These are phyloP conservation scores for Calephelis nemesis DNA, from an alignment of 1,140 invertebrate genomes.

Conservation along the genomic window DNA sequence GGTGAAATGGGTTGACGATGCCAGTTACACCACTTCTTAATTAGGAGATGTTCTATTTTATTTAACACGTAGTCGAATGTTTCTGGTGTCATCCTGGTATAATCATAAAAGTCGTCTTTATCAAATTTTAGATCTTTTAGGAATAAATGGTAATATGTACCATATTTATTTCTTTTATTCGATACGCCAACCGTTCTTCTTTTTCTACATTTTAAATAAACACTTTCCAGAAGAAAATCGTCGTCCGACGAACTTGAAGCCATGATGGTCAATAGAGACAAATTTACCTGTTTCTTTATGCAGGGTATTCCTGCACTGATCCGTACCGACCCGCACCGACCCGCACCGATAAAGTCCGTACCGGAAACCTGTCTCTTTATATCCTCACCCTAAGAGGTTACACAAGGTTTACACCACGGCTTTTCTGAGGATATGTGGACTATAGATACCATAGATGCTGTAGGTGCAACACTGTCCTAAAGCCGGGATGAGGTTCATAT, in stretches of 20 bases:
- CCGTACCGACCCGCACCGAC: not conserved
- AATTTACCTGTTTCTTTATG: too few species aligned
- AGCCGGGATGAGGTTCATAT: too few species aligned
- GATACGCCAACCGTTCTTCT: conserved; percentile 3
- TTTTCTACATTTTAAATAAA: conserved; percentile 4
- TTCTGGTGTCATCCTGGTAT: conserved; percentile 6
- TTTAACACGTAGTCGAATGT: conserved; percentile 1
- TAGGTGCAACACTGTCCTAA: too few species aligned
- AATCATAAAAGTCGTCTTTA: not conserved
- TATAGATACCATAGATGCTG: too few species aligned
- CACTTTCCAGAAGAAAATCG: conserved; percentile 5
- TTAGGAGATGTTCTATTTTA: conserved; percentile 10
- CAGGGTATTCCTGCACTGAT: too few species aligned
- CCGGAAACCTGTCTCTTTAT: too few species aligned
- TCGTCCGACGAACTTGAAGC: not conserved
- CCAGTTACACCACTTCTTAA: conserved; percentile 8
- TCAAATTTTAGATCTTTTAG: not conserved
- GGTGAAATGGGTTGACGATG: conserved; percentile 9
- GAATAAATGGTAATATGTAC: conserved; percentile 7
- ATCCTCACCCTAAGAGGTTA: too few species aligned
- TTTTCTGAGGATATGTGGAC: too few species aligned
- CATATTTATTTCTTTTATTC: conserved; percentile 7
- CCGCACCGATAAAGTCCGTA: too few species aligned
- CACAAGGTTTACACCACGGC: too few species aligned
- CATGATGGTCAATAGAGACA: too few species aligned